Evolutionary conservation across 1,140 invertebrate genomes (phyloP), one percentile per base, ranked within the genome.

Genomic region (Whitmania pigra): DNA sequence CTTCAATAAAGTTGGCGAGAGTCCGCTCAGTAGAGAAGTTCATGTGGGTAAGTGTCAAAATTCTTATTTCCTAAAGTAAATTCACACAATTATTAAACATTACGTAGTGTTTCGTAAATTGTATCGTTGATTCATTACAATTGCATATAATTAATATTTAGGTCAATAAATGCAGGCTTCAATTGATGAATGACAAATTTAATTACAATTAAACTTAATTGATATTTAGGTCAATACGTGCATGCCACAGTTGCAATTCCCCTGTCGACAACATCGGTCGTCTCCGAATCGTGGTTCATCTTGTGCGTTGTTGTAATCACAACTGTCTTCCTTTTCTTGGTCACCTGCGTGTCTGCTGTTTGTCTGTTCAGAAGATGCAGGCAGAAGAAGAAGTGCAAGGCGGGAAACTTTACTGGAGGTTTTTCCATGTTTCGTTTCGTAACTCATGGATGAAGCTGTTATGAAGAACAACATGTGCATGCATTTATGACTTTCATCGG

Each of bases 1-100:
- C 57, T 63, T 63, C 57, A 63, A 63, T 18, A 63, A 31, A 31
- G 57, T 63, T 18, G 57, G 57, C 2, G 57, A 63, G 20, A 63
- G 57, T 63, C 57, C 57, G 3, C 11, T 31, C 11, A 63, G 57
- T n/a, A 22, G 11, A 13, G 57, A 63, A 13, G 57, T 31, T 13
- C 22, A 25, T 15, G 57, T 63, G 22, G 57, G 22, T 63, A 11
- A 49, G 43, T 49, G 43, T 7, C 43, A 0, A 4, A 1, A 11
- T 49, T 49, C 5, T 49, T 43, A 43, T 13, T 13, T 5, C 13
- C 40, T 43, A 6, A 13, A 43, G 40, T 5, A 13, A 5, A 43
- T 43, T 43, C 40, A 43, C 40, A 13, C 40, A 43, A 6, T 5
- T 13, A 43, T 6, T 6, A 43, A 43, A 43, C 5, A 43, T 13